Evolutionary conservation across 1,140 invertebrate species (phyloP).

Genomic region (Drosophila ananassae): DNA sequence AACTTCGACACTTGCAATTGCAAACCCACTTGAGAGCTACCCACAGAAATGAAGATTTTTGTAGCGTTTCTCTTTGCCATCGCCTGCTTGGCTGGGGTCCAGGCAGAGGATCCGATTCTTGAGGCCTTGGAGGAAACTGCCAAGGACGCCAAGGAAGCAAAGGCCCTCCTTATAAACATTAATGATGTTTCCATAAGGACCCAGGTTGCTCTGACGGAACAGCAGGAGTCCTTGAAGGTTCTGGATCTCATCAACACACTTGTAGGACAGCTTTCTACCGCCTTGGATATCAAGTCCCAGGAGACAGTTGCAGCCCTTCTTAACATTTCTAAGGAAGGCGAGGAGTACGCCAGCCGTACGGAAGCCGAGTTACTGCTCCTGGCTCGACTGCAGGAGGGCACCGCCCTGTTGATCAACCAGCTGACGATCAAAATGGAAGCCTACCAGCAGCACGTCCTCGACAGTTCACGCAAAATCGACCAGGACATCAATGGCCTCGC

Average conservation of each 20-base stretch:
- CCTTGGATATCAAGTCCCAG: constrained; percentile 21
- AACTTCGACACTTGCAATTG: constrained; percentile 37
- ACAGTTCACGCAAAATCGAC: constrained; percentile 47
- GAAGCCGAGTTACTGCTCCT: constrained; percentile 31
- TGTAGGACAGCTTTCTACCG: constrained; percentile 26
- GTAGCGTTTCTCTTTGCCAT: constrained; percentile 30
- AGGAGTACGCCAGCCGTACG: constrained; percentile 21
- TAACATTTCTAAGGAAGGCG: constrained; percentile 36
- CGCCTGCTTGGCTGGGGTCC: constrained; percentile 2
- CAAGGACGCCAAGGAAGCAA: constrained; percentile 39
- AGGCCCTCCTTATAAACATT: constrained; percentile 21
- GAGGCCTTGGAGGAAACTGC: constrained; percentile 33
- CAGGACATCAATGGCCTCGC: constrained; percentile 47
- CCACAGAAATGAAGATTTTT: constrained; percentile 43
- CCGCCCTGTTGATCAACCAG: constrained; percentile 31
- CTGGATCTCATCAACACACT: constrained; percentile 31
- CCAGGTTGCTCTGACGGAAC: constrained; percentile 25
- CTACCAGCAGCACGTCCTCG: constrained; percentile 51
- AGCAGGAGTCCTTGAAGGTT: constrained; percentile 31
- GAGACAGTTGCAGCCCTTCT: constrained; percentile 38
- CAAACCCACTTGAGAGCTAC: constrained; percentile 21
- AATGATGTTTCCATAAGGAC: constrained; percentile 29
- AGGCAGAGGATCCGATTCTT: constrained; percentile 10
- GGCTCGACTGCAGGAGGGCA: constrained; percentile 37
- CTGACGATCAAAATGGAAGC: constrained; percentile 55